Base-by-base conservation (phyloP, 1,140 invertebrate genomes). In the Achroia grisella region DNA sequence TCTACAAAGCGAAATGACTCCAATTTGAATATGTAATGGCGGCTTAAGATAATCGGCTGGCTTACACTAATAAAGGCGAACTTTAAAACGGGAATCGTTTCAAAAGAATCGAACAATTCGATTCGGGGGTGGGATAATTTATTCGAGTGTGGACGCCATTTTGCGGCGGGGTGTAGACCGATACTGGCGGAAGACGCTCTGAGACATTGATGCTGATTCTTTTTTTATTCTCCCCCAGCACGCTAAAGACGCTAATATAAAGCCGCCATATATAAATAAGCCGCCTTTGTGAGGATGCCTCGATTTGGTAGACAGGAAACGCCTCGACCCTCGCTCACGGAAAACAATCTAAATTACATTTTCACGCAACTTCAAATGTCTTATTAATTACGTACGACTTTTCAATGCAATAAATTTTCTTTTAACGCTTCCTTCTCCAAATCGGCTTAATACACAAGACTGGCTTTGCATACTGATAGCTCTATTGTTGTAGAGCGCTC, bases 291-390 rank as follows among this genome's bases (percentile, higher is more conserved):
- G 56, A 71, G 52, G 64, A 71, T 52, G 48, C 59, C 54, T 61
- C 62, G 61, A 65, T 71, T 67, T 64, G 34, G 40, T 53, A 70
- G 67, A 70, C 74, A 80, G 67, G 79, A 76, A 76, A 60, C 65
- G 52, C 34, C 36, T 52, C 52, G 71, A 67, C 80, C 76, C 75
- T 73, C 72, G 57, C 55, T 62, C 55, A 56, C 56, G 57, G 64
- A 79, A 84, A 84, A 84, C 80, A 84, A 84, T 84, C 80, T 84
- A 84, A 84, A 84, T 84, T 84, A 84, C 80, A 82, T 84, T 84
- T 84, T 82, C 80, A 84, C 81, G 81, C 81, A 81, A 85, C 81
- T 85, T 81, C 77, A 85, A 83, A 85, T 83, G 79, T 85, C 81
- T 85, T 85, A 85, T 85, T 85, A 85, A 85, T 85, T 85, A 72